Evolutionary conservation across 2,888 invertebrate genomes (phyloP).

Genomic region (Phortica okadai): DNA sequence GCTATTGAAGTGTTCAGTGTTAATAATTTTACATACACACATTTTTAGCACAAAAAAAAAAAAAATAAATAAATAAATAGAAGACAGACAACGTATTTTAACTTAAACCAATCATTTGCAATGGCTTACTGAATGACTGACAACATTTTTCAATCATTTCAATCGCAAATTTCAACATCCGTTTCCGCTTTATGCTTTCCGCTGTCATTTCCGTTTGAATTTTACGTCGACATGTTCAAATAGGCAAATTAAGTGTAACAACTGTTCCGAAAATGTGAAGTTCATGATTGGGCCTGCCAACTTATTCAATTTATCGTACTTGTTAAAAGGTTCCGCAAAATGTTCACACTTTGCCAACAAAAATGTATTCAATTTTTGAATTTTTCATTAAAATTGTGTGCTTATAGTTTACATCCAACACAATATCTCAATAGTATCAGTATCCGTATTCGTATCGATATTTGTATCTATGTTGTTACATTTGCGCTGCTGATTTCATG

Average conservation of each 20-base stretch:
- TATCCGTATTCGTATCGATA: too few species aligned
- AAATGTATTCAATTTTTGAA: constrained; percentile 62
- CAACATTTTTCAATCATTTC: constrained; percentile 64
- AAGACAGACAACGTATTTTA: neutral
- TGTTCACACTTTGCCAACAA: constrained; percentile 63
- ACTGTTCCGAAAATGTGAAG: neutral
- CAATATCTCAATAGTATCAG: neutral
- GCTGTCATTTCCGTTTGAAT: constrained; percentile 48
- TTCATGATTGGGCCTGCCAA: neutral
- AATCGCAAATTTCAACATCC: constrained; percentile 65
- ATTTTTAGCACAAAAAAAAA: neutral
- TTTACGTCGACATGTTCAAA: constrained; percentile 8
- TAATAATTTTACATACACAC: neutral
- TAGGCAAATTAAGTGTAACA: constrained; percentile 44
- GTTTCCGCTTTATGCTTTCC: constrained; percentile 53
- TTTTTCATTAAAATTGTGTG: constrained; percentile 61
- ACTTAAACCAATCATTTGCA: neutral
- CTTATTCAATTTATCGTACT: constrained; percentile 4
- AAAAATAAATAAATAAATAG: constrained; percentile 3
- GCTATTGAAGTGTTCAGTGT: neutral
- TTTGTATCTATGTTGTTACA: constrained; percentile 33
- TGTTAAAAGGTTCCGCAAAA: constrained; percentile 37
- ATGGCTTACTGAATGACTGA: constrained; percentile 18
- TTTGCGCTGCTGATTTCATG: neutral
- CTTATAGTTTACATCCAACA: neutral